Base-by-base conservation (phyloP, 2,113 vertebrate species). In the Hydrolagus affinis region DNA sequence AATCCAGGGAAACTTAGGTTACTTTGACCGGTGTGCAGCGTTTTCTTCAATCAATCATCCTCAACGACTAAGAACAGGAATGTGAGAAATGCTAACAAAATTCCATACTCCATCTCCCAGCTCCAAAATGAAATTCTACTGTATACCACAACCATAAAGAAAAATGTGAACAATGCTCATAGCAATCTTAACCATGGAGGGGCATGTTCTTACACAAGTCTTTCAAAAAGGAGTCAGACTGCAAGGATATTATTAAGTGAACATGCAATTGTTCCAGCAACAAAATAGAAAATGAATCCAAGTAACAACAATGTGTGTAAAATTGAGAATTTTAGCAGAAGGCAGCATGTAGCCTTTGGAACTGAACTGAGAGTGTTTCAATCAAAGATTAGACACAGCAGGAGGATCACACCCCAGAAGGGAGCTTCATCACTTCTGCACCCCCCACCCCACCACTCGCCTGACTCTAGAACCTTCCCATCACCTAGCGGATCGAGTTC, bases 141-240 rank as follows among this genome's bases (percentile, higher is more conserved):
- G 59, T 60, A 78, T 56, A 60, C 76, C 76, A 78, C 9, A 59
- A 78, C 76, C 76, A 59, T n/a, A 78, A 78, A 62, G 75, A 77
- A 77, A 59, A 78, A 78, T 78, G 76, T 62, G 57, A 78, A 23
- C 57, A 78, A 78, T 78, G 76, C n/a, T 62, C 76, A 78, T 78
- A n/a, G 76, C 59, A 78, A 78, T 59, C 28, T 78, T 78, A 78
- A 56, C 12, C 76, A 12, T 25, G n/a, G 57, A 60, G 4, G 15
- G 57, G 21, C 76, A 78, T 25, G 21, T 14, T 60, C 57, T 77
- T 25, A 60, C 19, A n/a, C 8, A 77, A 77, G 23, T 77, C 57
- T 59, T 60, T 76, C 57, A n/a, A 57, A 59, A 60, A 62, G 57
- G 44, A 44, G 12, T 77, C 74, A 59, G 19, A 44, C 59, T 76